A percentile compares a stretch with the other conserved stretches of the same genome.
Conservation (phyloP, 2,797 vertebrate genomes). For the Thunnus albacares region DNA sequence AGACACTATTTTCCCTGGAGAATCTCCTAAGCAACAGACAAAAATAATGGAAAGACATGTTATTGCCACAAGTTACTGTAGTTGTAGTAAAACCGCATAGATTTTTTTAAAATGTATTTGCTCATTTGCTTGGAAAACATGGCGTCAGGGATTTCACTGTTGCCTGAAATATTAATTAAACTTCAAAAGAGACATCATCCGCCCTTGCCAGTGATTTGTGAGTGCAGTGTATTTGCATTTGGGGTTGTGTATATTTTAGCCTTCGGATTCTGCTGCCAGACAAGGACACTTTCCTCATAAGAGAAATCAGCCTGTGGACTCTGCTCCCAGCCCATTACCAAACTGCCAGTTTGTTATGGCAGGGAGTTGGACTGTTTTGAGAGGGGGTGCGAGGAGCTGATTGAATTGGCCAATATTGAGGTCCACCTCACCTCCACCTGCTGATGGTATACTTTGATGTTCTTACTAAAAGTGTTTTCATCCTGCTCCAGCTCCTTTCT, state of each 20-base stretch:
- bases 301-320: conserved; percentile 12
- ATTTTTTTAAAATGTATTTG: background rate
- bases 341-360: conserved; percentile 18
- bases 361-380: conserved; percentile 14
- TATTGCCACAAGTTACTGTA: conserved; percentile 1
- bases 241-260: background rate
- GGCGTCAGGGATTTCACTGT: background rate
- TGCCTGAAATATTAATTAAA: conserved; percentile 12
- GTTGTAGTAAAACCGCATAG: background rate
- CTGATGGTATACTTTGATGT: conserved; percentile 3
- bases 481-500: background rate
- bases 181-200: conserved; percentile 36
- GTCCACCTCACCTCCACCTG: background rate
- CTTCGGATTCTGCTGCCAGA: background rate
- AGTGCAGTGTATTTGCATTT: background rate
- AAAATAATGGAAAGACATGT: background rate
- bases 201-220: background rate
- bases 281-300: background rate
- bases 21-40: background rate
- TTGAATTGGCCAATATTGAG: conserved; percentile 14
- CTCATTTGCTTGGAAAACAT: conserved; percentile 6
- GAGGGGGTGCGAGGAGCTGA: background rate
- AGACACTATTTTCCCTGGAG: background rate
- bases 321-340: conserved; percentile 13
- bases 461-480: background rate